Base-by-base conservation (phyloP, 1,140 invertebrate genomes). In the Polypedilum pembai region DNA sequence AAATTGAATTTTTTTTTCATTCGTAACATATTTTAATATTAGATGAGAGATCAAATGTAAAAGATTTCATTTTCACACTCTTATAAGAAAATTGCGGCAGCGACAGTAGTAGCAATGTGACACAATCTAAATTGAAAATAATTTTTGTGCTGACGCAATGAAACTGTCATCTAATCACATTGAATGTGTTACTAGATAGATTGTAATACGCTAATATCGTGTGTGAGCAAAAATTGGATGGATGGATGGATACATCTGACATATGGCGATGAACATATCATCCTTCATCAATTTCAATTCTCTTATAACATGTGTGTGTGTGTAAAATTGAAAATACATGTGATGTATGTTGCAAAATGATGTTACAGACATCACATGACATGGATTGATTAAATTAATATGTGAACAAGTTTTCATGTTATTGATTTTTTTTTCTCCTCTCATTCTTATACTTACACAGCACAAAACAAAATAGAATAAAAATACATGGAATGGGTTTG, bases 121-220 rank as follows among this genome's bases (percentile, higher is more conserved):
- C 65, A 69, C 20, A 69, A 69, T 69, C 65, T 69, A 21, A 69
- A 69, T 69, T 69, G 65, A 69, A 69, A 69, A 69, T 69, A 69
- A 20, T 20, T 69, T 69, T 69, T 18, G 8, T 21, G 65, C 65
- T 69, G 65, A 69, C 65, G 65, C 65, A 69, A 20, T 69, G 65
- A 56, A 56, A 56, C 45, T 56, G 45, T 56, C 45, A 56, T 56
- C 45, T 56, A 56, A 56, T 56, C 45, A 56, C 45, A 56, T 56
- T 56, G 12, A 56, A n/a, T 15, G 12, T 33, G 24, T 33, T 33
- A 5, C 24, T 33, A 33, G 1, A 33, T 33, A 33, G 12, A 56
- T 56, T 56, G 45, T 56, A 56, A 56, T 56, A 56, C 45, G 45
- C n/a, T 56, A 56, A 56, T 56, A 56, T 56, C 15, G 45, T 56